A percentile compares a stretch with the other conserved stretches of the same genome.
Conservation (phyloP, 2,113 vertebrate genomes). For the Monopterus albus region DNA sequence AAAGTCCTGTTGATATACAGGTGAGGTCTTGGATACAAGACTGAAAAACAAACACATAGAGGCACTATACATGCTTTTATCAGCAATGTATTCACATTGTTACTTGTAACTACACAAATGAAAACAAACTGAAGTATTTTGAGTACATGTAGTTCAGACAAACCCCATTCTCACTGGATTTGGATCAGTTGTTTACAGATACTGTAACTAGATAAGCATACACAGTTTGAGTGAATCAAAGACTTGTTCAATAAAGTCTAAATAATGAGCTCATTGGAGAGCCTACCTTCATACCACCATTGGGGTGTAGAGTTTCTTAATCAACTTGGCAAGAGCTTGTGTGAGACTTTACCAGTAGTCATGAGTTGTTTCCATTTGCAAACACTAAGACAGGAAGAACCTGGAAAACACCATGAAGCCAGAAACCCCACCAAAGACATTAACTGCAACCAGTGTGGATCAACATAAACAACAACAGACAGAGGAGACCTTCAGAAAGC, state of each 20-base stretch:
- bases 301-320: not conserved
- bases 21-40: constrained; percentile 31
- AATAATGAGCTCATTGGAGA: not conserved
- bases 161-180: constrained; percentile 1
- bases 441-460: not conserved
- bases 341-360: too few relatives aligned
- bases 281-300: too few relatives aligned
- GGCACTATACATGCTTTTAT: constrained; percentile 6
- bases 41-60: constrained; percentile 26
- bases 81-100: constrained; percentile 34
- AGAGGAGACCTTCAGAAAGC: not conserved
- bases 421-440: not conserved
- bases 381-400: not conserved
- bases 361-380: too few relatives aligned
- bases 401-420: too few relatives aligned
- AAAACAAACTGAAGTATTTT: constrained; percentile 22
- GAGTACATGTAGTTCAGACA: constrained; percentile 3
- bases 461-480: not conserved
- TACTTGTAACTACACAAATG: constrained; percentile 20
- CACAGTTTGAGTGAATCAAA: not conserved
- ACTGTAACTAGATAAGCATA: not conserved
- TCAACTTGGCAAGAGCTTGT: too few relatives aligned
- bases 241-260: not conserved
- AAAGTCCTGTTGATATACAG: constrained; percentile 60
- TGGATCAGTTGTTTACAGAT: not conserved